Evolutionary conservation across 2,113 vertebrate species (phyloP), one percentile per base, ranked within the genome.

Genomic region (Anarrhichthys ocellatus): DNA sequence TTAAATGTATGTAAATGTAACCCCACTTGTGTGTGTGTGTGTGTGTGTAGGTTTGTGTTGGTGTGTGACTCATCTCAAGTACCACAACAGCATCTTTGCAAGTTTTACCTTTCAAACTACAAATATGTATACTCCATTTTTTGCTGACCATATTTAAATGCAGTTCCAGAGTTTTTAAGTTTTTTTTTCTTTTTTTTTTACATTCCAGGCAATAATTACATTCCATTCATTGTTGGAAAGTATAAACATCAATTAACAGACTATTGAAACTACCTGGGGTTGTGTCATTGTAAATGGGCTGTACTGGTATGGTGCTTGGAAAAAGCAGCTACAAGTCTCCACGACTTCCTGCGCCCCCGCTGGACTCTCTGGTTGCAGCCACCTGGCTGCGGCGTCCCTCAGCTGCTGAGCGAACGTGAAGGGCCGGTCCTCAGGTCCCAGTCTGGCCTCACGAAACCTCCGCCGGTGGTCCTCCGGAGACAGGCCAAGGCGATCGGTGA

Each of bases 1-100:
- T 27, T 46, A 29, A n/a, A 70, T 58, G 56, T 50, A 50, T 66
- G 67, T 32, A 59, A 66, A 76, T 75, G 18, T 59, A 42, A 42
- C 71, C 4, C 17, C 38, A 34, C 18, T 1, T 7, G 11, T 40
- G 64, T 44, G 42, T 14, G 42, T 44, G 42, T 44, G 42, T 44
- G 42, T 48, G 17, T 48, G 46, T 48, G 46, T 48, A 4, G 17
- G 15, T 48, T 4, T 48, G 46, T 48, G 46, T 48, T 48, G 17
- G 46, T 48, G 46, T 50, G 46, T n/a, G 62, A 76, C 48, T 76
- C 54, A 80, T 24, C 36, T 62, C 40, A n/a, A 18, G n/a, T 29
- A 20, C 8, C 32, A 36, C 9, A 5, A 24, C 5, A 44, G 20
- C 18, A 38, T 9, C 62, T 40, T 29, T 32, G 8, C 46, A 79